Conservation (phyloP, 2,113 vertebrate species). For the Pagrus major region DNA sequence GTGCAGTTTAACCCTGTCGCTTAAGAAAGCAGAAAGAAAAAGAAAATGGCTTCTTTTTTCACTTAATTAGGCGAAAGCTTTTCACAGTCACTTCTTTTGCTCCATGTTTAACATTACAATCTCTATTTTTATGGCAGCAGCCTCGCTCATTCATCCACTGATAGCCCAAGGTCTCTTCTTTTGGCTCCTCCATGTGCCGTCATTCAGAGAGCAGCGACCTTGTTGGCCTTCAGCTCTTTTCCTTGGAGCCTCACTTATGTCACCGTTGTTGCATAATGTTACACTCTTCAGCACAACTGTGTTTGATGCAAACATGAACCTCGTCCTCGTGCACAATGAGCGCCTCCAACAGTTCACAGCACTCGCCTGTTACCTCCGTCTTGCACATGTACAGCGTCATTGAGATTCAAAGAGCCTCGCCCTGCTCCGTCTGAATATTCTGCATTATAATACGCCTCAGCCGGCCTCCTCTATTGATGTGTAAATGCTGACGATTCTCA, state of each 20-base stretch:
- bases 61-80: background rate
- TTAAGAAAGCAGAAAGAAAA: too few species aligned
- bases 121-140: background rate
- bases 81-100: background rate
- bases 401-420: conserved; percentile 53
- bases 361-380: conserved; percentile 19
- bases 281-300: background rate
- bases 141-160: conserved; percentile 11
- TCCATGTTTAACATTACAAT: background rate
- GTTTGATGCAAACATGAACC: conserved; percentile 16
- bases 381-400: background rate
- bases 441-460: conserved; percentile 49
- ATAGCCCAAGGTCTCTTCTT: conserved; percentile 39
- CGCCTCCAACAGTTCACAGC: conserved; percentile 15
- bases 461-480: conserved; percentile 71
- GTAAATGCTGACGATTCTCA: conserved; percentile 70
- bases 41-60: background rate
- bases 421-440: conserved; percentile 59
- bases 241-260: conserved; percentile 3
- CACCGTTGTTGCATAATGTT: background rate
- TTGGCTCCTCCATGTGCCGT: conserved; percentile 19
- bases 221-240: background rate
- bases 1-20: background rate
- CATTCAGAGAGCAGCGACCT: conserved; percentile 14
- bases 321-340: conserved; percentile 12